These are phyloP conservation scores for Tarsius wallacei DNA, from an alignment of 2,797 vertebrate species.

Conservation along the genomic window DNA sequence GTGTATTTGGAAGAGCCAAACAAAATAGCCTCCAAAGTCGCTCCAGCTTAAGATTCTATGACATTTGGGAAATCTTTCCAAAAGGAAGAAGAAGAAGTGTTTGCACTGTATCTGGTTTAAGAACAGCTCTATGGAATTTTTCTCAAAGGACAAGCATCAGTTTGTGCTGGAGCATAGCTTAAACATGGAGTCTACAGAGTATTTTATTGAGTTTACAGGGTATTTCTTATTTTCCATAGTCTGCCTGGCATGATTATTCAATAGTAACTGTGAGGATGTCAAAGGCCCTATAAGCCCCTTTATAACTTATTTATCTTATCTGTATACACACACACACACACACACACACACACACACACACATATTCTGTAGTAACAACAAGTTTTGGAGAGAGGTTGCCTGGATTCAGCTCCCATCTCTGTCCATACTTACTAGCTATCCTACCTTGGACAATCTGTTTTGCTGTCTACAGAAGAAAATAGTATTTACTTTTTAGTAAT, in stretches of 20 bases:
- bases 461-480: not conserved
- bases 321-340: not conserved
- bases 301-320: not conserved
- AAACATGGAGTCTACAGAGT: not conserved
- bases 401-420: not conserved
- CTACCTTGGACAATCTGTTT: not conserved
- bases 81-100: not conserved
- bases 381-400: not conserved
- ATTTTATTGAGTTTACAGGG: not conserved
- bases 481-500: not conserved
- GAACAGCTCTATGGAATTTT: not conserved
- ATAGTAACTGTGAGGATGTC: not conserved
- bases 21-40: not conserved
- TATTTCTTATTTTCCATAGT: not conserved
- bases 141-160: not conserved
- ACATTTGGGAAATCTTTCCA: not conserved
- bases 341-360: not conserved
- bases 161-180: not conserved
- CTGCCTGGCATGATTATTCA: not conserved
- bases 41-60: not conserved
- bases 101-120: not conserved
- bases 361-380: not conserved
- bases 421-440: not conserved
- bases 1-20: no score
- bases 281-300: not conserved